Percentiles rank a stretch among this genome's conserved stretches.
phyloP scores from a whole-genome alignment of 37 sponge, comb jelly and placozoan species.

The Ianthella basta region DNA sequence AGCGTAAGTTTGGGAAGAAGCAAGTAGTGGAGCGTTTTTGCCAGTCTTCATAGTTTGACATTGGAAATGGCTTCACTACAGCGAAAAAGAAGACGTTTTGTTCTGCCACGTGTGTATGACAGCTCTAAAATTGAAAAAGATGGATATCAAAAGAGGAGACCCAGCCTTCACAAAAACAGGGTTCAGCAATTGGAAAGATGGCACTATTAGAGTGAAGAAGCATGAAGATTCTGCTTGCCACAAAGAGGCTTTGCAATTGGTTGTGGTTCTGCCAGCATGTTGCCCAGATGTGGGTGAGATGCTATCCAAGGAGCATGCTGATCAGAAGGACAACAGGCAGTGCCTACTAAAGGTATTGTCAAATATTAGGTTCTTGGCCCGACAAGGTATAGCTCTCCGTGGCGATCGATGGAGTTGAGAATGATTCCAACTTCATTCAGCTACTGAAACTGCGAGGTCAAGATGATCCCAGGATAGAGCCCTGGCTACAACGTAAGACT shows the following conservation, averaged over 20 bases:
- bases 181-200: conserved; percentile 43
- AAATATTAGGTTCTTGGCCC: conserved; percentile 59
- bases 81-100: conserved; percentile 10
- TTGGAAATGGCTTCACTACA: conserved; percentile 32
- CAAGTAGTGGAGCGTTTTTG: background rate
- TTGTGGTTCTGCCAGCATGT: conserved; percentile 42
- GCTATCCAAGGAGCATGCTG: conserved; percentile 20
- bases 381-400: conserved; percentile 56
- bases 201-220: conserved; percentile 25
- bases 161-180: conserved; percentile 21
- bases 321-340: conserved; percentile 50
- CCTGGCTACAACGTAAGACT: conserved; percentile 46
- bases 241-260: conserved; percentile 24
- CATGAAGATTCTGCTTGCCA: conserved; percentile 46
- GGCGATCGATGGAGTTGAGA: conserved; percentile 41
- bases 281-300: conserved; percentile 61
- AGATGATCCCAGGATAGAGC: conserved; percentile 46
- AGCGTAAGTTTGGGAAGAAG: conserved; percentile 30
- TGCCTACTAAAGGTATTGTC: conserved; percentile 59
- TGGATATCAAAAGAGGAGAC: conserved; percentile 17
- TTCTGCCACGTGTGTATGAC: conserved; percentile 33
- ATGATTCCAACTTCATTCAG: conserved; percentile 52
- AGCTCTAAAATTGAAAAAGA: conserved; percentile 8
- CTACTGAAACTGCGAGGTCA: conserved; percentile 43
- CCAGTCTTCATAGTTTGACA: conserved; percentile 7